These are phyloP conservation scores for Scolopax rusticola DNA, from an alignment of 2,797 vertebrate species.

Conservation along the genomic window DNA sequence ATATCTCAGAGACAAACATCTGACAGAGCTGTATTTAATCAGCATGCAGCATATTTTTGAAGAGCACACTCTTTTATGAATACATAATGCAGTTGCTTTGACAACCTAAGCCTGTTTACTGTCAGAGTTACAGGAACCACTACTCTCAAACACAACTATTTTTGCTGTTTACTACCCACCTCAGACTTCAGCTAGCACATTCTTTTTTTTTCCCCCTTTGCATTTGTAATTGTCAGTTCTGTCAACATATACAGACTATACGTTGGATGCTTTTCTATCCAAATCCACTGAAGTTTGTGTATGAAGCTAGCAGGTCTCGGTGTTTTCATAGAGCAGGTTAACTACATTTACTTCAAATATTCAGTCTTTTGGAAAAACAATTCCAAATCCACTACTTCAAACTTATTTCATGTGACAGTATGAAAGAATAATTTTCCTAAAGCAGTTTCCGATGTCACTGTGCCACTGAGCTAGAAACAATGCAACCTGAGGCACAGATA, in stretches of 20 bases:
- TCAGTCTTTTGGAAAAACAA: neutral
- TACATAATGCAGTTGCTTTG: neutral
- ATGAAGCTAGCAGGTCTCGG: neutral
- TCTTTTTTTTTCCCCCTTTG: neutral
- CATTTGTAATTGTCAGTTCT: neutral
- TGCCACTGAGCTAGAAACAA: neutral
- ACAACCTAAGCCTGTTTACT: neutral
- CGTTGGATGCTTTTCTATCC: neutral
- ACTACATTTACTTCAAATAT: neutral
- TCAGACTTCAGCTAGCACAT: neutral
- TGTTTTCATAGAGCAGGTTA: neutral
- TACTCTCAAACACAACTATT: neutral
- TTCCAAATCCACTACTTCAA: neutral
- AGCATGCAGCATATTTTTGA: neutral
- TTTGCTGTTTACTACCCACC: neutral
- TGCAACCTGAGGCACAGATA: neutral
- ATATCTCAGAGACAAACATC: neutral
- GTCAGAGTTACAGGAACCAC: neutral
- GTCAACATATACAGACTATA: neutral
- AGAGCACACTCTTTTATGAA: neutral
- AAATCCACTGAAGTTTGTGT: neutral
- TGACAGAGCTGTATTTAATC: neutral
- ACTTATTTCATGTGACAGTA: neutral
- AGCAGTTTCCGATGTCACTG: neutral
- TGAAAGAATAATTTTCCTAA: neutral